Base-by-base conservation (phyloP, 2,888 invertebrate genomes). In the Chalcis sispes region DNA sequence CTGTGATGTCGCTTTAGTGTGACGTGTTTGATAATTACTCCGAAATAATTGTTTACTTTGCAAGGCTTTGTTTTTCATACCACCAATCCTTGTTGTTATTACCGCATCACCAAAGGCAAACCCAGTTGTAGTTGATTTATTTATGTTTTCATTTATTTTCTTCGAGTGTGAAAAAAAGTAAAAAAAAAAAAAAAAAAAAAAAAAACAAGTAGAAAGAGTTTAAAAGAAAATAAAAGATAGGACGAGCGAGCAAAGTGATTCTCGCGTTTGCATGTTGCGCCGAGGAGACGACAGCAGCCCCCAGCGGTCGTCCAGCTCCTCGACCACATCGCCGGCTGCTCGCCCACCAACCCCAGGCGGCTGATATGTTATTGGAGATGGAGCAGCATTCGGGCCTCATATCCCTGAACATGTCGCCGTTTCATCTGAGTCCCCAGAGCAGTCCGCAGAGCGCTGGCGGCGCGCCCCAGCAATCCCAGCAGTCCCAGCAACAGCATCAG, bases 331-430 rank as follows among this genome's bases (percentile, higher is more conserved):
- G 48, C 36, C 18, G 20, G 18, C 40, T 50, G 54, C 48, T 48
- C 40, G n/a, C 46, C 27, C 42, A 52, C 42, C n/a, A 15, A 18
- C 25, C 61, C 52, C 66, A 72, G 73, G 18, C 61, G 58, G 77
- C 79, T 90, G 91, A 91, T 90, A 94, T 94, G 94, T 92, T 93
- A 93, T 93, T 93, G 91, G 93, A 93, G 90, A 96, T 96, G 96
- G 95, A 96, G 91, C 95, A 94, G 90, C 92, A 93, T 89, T 91
- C 92, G 91, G 93, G 94, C 91, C 92, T 95, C 91, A 94, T 95
- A 91, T 95, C 95, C 90, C 92, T 95, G 87, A 95, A 95, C 91
- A 95, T 96, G 94, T 95, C 95, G 90, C 94, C 95, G 83, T 96
- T 95, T 90, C 94, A 94, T 87, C 90, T 94, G 90, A 94, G 93